Evolutionary conservation across 2,888 invertebrate genomes (phyloP).

Genomic region (Papilio gigon): DNA sequence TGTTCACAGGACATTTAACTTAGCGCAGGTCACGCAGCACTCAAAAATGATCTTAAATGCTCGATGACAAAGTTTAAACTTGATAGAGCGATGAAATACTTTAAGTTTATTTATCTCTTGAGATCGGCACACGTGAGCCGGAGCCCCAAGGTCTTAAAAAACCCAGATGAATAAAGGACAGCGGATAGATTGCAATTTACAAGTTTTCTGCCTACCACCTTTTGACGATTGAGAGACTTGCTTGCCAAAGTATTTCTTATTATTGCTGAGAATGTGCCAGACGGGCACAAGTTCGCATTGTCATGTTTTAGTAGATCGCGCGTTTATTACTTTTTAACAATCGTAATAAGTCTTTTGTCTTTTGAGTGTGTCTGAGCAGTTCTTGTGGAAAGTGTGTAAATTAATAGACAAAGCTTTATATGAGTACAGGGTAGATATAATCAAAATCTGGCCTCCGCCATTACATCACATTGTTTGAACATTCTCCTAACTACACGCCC

Average conservation of each 20-base stretch:
- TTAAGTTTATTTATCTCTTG: not conserved
- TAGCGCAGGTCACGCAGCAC: not conserved
- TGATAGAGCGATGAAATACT: not conserved
- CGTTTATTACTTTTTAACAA: too few species aligned
- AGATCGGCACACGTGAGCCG: not conserved
- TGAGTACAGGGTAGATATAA: not conserved
- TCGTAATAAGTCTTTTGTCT: too few species aligned
- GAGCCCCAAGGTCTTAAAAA: constrained; percentile 16
- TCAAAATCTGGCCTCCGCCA: not conserved
- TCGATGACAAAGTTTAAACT: not conserved
- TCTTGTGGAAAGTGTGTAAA: too few species aligned
- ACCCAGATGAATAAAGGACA: not conserved
- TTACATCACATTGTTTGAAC: not conserved
- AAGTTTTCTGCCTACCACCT: constrained; percentile 6
- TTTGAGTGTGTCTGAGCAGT: too few species aligned
- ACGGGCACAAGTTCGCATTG: too few species aligned
- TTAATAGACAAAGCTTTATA: too few species aligned
- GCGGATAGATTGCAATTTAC: not conserved
- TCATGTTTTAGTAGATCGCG: too few species aligned
- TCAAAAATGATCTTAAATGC: not conserved
- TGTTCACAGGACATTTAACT: not conserved
- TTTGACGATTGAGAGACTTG: not conserved
- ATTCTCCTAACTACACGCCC: not conserved
- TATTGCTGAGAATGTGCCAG: too few species aligned
- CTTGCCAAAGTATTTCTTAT: too few species aligned